Evolutionary conservation across 2,888 invertebrate genomes (phyloP).

Genomic region (Rhagophthalmus giganteus): DNA sequence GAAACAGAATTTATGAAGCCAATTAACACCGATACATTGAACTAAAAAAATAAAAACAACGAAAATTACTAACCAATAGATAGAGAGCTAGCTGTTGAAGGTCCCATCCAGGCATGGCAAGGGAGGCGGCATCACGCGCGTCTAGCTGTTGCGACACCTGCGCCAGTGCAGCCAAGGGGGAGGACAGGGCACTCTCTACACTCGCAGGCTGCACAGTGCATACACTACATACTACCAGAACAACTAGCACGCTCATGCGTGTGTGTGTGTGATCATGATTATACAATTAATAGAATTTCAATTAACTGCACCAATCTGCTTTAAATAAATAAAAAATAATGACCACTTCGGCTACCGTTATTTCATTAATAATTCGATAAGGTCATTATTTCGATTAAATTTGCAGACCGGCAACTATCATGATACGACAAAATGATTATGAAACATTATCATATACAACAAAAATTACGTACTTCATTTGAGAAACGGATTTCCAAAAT

Average conservation of each 20-base stretch:
- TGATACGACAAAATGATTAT: too few relatives aligned
- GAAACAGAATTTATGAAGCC: too few relatives aligned
- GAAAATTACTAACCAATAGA: conserved; percentile 64
- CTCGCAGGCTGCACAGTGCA: conserved; percentile 51
- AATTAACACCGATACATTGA: conserved; percentile 9
- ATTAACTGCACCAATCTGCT: conserved; percentile 3
- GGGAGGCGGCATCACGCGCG: conserved; percentile 53
- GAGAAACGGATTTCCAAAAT: too few relatives aligned
- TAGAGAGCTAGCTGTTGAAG: conserved; percentile 73
- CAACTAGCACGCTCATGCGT: conserved; percentile 48
- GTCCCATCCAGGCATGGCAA: conserved; percentile 73
- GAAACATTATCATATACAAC: too few relatives aligned
- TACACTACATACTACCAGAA: conserved; percentile 50
- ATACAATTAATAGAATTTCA: not conserved
- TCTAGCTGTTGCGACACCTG: conserved; percentile 56
- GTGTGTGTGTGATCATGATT: conserved; percentile 35
- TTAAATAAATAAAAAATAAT: conserved; percentile 6
- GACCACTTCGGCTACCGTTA: not conserved
- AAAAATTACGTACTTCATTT: too few relatives aligned
- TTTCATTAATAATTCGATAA: too few relatives aligned
- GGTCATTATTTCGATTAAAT: too few relatives aligned
- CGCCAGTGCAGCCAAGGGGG: conserved; percentile 55
- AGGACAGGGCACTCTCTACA: conserved; percentile 51
- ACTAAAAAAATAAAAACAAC: conserved; percentile 26
- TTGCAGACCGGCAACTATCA: too few relatives aligned